A percentile compares a stretch with the other conserved stretches of the same genome.
Conservation (phyloP, 2,888 invertebrate species). For the Phyto melanocephala region DNA sequence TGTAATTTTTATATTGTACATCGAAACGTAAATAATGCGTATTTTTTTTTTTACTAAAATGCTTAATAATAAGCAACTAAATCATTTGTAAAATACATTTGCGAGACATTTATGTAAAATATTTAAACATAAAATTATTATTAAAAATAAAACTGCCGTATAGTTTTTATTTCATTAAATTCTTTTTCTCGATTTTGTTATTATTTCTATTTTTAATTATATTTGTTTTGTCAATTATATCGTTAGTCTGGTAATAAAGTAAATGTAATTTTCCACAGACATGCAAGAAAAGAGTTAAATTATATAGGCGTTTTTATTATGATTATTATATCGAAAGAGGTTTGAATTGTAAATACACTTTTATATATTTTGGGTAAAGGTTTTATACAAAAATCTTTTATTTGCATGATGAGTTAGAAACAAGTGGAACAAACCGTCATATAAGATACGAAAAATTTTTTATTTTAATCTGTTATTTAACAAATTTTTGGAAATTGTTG, state of each 20-base stretch:
- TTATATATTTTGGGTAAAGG: too few relatives aligned
- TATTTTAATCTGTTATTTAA: too few relatives aligned
- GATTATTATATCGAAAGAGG: neutral
- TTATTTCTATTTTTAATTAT: neutral
- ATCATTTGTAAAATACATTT: slow-evolving; percentile 28
- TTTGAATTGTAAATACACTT: too few relatives aligned
- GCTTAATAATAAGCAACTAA: neutral
- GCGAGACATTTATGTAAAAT: neutral
- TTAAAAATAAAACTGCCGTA: neutral
- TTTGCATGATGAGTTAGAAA: too few relatives aligned
- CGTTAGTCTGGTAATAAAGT: slow-evolving; percentile 43
- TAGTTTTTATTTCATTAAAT: slow-evolving; percentile 9
- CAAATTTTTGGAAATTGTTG: too few relatives aligned
- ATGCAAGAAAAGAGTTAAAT: slow-evolving; percentile 43
- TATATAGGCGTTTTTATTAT: slow-evolving; percentile 9
- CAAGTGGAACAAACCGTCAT: too few relatives aligned
- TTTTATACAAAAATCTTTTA: too few relatives aligned
- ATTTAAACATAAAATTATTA: neutral
- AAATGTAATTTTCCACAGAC: neutral
- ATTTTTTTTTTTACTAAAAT: neutral
- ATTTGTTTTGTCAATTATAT: slow-evolving; percentile 67
- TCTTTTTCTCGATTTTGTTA: neutral
- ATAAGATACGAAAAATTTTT: too few relatives aligned
- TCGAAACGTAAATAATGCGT: slow-evolving; percentile 19
- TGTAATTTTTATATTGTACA: neutral